A percentile compares a stretch with the other conserved stretches of the same genome.
Conservation (phyloP, 2,113 vertebrate genomes). For the Delphinapterus leucas region DNA sequence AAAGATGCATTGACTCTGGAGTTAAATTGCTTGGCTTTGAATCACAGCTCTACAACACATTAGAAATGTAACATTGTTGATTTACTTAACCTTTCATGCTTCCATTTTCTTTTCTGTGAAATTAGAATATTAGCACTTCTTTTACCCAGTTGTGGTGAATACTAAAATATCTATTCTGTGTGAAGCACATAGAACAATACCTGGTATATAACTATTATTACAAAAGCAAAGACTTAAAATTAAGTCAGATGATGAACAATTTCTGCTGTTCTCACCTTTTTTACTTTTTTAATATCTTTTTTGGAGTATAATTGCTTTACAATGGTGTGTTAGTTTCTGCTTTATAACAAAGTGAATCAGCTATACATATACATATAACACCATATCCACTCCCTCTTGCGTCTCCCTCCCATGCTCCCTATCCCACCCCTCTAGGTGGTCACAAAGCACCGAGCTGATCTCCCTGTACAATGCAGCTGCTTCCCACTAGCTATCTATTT, state of each 20-base stretch:
- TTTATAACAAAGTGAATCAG: too few relatives aligned
- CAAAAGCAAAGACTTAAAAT: background rate
- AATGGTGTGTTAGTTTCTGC: too few relatives aligned
- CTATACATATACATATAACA: too few relatives aligned
- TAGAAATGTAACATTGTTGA: background rate
- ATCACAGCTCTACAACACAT: background rate
- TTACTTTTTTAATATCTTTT: too few relatives aligned
- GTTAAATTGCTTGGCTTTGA: background rate
- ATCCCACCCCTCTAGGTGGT: too few relatives aligned
- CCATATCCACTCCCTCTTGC: too few relatives aligned
- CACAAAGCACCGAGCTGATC: too few relatives aligned
- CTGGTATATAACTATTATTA: background rate
- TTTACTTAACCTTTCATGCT: background rate
- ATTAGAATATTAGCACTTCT: background rate
- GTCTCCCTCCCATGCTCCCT: too few relatives aligned
- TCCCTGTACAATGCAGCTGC: too few relatives aligned
- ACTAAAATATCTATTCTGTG: background rate
- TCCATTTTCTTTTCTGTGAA: background rate
- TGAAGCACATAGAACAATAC: background rate
- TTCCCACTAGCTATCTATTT: too few relatives aligned
- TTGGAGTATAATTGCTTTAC: too few relatives aligned
- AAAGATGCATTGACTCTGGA: background rate
- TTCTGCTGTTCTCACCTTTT: background rate
- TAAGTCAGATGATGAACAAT: background rate
- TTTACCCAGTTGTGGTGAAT: background rate